Conservation (phyloP, 1,140 invertebrate species). For the Tetragonula clypearis region DNA sequence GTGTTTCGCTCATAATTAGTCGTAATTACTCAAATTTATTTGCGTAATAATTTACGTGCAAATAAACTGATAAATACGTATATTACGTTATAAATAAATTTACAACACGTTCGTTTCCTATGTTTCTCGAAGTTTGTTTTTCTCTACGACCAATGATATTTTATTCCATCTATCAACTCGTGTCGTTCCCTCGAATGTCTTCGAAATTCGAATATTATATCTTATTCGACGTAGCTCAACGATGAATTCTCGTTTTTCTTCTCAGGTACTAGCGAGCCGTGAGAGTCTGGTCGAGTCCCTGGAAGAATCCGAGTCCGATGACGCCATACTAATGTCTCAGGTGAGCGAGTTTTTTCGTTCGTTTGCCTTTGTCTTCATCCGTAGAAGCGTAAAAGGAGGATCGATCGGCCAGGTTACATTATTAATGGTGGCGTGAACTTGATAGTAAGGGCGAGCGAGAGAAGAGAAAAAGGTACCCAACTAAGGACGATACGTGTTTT, state of each 20-base stretch:
- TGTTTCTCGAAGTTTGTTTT: too few species aligned
- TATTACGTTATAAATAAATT: too few species aligned
- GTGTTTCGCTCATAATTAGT: not conserved
- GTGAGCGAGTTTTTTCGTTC: conserved; percentile 71
- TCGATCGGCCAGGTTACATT: conserved; percentile 35
- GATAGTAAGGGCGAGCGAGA: not conserved
- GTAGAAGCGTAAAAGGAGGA: conserved; percentile 11
- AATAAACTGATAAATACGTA: too few species aligned
- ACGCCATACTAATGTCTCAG: conserved; percentile 89
- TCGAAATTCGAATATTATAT: not conserved
- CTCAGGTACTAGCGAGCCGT: conserved; percentile 88
- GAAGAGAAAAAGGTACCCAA: not conserved
- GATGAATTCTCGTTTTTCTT: conserved; percentile 72
- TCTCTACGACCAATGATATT: too few species aligned
- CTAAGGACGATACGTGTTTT: not conserved
- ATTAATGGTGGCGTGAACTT: conserved; percentile 40
- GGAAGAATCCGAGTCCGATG: conserved; percentile 89
- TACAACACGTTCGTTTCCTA: too few species aligned
- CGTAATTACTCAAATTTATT: not conserved
- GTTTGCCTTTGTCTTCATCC: conserved; percentile 61
- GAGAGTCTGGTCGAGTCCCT: conserved; percentile 88
- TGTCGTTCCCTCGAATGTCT: not conserved
- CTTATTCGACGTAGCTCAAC: not conserved
- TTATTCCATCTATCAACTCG: not conserved
- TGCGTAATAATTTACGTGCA: too few species aligned